These are phyloP conservation scores for Murina feae DNA, from an alignment of 2,113 vertebrate species.

Conservation along the genomic window DNA sequence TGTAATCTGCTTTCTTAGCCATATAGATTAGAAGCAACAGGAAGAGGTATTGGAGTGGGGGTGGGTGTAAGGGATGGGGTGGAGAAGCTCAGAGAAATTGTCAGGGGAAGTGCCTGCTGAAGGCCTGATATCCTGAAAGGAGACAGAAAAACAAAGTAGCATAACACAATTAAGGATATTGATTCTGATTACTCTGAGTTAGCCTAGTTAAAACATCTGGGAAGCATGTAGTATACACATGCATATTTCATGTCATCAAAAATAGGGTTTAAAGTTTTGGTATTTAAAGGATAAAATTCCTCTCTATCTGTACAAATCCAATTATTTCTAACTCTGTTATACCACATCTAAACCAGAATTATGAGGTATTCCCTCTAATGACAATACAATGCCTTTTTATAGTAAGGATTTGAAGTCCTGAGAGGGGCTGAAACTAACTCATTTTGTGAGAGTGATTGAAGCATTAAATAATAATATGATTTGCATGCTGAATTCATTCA, in stretches of 20 bases:
- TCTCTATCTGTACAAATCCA: not conserved
- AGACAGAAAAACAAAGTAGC: not conserved
- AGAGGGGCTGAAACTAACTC: not conserved
- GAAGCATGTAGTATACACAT: not conserved
- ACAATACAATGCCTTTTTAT: conserved; percentile 25
- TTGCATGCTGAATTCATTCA: conserved; percentile 10
- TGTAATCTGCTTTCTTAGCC: conserved; percentile 17
- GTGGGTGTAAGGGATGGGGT: not conserved
- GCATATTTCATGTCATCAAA: not conserved
- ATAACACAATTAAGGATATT: not conserved
- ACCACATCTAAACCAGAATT: not conserved
- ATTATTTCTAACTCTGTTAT: not conserved
- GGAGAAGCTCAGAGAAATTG: not conserved
- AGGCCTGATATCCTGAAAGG: not conserved
- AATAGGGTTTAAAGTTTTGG: not conserved
- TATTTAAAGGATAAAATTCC: not conserved
- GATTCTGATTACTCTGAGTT: not conserved
- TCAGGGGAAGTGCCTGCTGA: not conserved
- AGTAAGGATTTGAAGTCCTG: conserved; percentile 23
- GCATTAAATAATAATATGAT: conserved; percentile 57
- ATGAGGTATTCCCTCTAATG: conserved; percentile 25
- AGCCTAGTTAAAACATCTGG: not conserved
- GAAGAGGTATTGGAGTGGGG: not conserved
- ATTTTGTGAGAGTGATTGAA: conserved; percentile 8
- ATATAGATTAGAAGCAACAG: conserved; percentile 3